Percentiles rank a stretch among this genome's conserved stretches.
phyloP scores from a whole-genome alignment of 2,113 vertebrate genomes.

The Brienomyrus brachyistius region DNA sequence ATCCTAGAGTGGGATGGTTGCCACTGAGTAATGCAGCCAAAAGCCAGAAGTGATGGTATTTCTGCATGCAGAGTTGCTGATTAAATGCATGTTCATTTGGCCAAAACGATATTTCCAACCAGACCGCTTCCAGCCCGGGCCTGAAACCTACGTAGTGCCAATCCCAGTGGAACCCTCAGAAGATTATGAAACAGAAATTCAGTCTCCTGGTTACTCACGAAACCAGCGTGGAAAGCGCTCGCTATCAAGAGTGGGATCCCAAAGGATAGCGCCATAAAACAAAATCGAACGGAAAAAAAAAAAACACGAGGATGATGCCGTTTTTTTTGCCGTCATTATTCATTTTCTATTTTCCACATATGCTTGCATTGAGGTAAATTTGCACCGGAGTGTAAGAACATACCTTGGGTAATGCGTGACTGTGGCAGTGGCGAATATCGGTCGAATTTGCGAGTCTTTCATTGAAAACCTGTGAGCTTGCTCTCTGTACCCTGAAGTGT shows the following conservation, averaged over 20 bases:
- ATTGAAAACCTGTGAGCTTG: slow-evolving; percentile 57
- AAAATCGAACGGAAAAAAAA: neutral
- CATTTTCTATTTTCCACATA: slow-evolving; percentile 9
- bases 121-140: slow-evolving; percentile 79
- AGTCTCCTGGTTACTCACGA: slow-evolving; percentile 57
- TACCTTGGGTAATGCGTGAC: slow-evolving; percentile 47
- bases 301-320: neutral
- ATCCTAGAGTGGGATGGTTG: slow-evolving; percentile 24
- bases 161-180: slow-evolving; percentile 76
- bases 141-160: slow-evolving; percentile 78
- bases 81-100: slow-evolving; percentile 78
- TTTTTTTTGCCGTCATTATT: slow-evolving; percentile 36
- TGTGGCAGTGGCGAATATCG: slow-evolving; percentile 27
- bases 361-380: slow-evolving; percentile 15
- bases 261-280: slow-evolving; percentile 61
- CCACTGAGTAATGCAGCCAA: neutral
- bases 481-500: slow-evolving; percentile 49
- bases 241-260: slow-evolving; percentile 62
- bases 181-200: slow-evolving; percentile 80
- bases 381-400: slow-evolving; percentile 43
- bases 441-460: slow-evolving; percentile 38
- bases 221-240: slow-evolving; percentile 79
- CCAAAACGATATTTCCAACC: slow-evolving; percentile 82
- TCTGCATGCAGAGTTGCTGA: slow-evolving; percentile 45
- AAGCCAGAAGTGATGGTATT: slow-evolving; percentile 35